Evolutionary conservation across 2,113 vertebrate species (phyloP), one percentile per base, ranked within the genome.

Genomic region (Spizaetus ornatus): DNA sequence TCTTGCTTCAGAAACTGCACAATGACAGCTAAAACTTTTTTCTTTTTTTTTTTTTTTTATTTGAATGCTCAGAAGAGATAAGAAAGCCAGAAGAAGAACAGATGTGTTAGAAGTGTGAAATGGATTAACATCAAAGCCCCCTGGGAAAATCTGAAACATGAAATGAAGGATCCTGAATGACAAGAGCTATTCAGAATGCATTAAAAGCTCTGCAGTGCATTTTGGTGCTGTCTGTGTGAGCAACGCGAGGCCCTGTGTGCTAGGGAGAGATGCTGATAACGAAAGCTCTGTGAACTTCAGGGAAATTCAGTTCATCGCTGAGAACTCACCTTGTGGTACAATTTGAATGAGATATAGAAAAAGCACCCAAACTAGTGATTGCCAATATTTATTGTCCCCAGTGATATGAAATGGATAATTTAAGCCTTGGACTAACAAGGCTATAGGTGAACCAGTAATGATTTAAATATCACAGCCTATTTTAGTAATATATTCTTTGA

Each of bases 51-150:
- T 72, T 47, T 92, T 88, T 95, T 96, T 94, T 95, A 91, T 98
- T 93, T 97, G 96, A 97, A 98, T 98, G 97, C 94, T 98, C 91
- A 94, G 96, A 97, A 98, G 97, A 98, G 97, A 98, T 97, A 98
- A 98, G 97, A 98, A 98, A 98, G 92, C 92, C 93, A 93, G 95
- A 97, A 98, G 98, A 98, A 97, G 97, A 98, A 97, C 97, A 98
- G 98, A 98, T 97, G 97, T 98, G 97, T 98, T 98, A 97, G 97
- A 98, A 98, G 97, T 98, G 97, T 98, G 97, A 98, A 98, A 98
- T 97, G 97, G 98, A 98, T 98, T 98, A 98, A 98, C 97, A 98
- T 98, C 97, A 98, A 98, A 98, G 97, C 87, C 97, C 95, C 97
- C 97, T 98, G 97, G 97, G 98, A 97, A 98, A 98, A 98, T 98